Base-by-base conservation (phyloP, 2,888 invertebrate genomes). In the Leucophenga maculata region DNA sequence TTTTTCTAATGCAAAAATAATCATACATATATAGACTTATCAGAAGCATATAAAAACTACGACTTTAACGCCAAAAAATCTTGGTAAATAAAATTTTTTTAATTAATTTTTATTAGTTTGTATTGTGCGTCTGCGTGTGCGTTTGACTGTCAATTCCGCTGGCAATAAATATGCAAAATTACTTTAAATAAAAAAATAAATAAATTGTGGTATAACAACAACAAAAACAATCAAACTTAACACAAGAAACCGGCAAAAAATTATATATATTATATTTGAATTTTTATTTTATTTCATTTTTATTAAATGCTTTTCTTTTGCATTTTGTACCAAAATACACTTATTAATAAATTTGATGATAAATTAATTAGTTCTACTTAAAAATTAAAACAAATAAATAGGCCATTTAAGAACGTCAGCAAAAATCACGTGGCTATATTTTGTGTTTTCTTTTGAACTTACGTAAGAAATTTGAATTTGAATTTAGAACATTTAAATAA, bases 401-500 rank as follows among this genome's bases (percentile, higher is more conserved):
- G 48, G 6, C 13, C 48, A 48, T 16, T 6, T 20, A 18, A n/a
- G n/a, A n/a, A 9, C 20, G 52, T 18, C 52, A 52, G 20, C 16
- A 52, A 52, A 20, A 52, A 52, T 52, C 52, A 52, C 52, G 52
- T 52, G 52, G 52, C 52, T 3, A 16, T 39, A 39, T 39, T 39
- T 39, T 39, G 39, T 39, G 8, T 39, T 39, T 39, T 11, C 8
- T 39, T 3, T 39, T 39, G 39, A 39, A 39, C 39, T 39, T 39
- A 39, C 39, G 39, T 39, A 39, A 39, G 39, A n/a, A n/a, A 39
- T 39, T 39, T 39, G 8, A 39, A 39, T 32, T 32, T 32, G 8
- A 11, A 11, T 6, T 60, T 60, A 60, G n/a, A 31, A 39, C 3
- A 60, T 60, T 60, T 60, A 26, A n/a, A 32, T n/a, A n/a, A n/a